These are phyloP conservation scores for Chelonus insularis DNA, from an alignment of 1,140 invertebrate genomes.

Conservation along the genomic window DNA sequence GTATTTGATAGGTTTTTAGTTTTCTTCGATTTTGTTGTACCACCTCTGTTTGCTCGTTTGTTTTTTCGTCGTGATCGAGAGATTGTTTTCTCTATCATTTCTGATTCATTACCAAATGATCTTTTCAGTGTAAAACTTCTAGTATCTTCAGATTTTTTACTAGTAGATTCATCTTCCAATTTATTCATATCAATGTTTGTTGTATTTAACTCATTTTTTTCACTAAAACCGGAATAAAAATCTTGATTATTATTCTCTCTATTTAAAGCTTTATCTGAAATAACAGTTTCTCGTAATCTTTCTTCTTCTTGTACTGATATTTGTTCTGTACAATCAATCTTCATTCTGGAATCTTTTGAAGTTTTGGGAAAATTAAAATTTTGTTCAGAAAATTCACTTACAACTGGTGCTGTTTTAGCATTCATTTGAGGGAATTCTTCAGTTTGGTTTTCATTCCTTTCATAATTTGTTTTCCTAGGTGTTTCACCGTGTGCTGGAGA, in stretches of 20 bases:
- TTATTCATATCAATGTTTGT: background rate
- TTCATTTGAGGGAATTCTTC: constrained; percentile 22
- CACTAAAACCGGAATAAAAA: background rate
- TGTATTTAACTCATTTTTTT: background rate
- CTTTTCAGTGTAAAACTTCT: constrained; percentile 48
- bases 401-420: constrained; percentile 15
- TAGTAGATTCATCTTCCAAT: constrained; percentile 14
- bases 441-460: constrained; percentile 29
- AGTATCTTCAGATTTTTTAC: constrained; percentile 45
- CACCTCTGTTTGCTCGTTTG: constrained; percentile 16
- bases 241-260: background rate
- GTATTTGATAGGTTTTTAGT: constrained; percentile 32
- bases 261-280: background rate
- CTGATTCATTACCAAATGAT: constrained; percentile 31
- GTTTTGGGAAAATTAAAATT: background rate
- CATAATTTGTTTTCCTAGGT: constrained; percentile 34
- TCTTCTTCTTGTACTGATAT: background rate
- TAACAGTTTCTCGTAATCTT: background rate
- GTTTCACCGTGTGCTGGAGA: constrained; percentile 41
- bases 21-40: constrained; percentile 35
- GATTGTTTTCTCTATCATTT: background rate
- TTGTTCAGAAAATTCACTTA: constrained; percentile 1
- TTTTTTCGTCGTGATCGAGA: constrained; percentile 24
- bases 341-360: background rate
- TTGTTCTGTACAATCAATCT: background rate